Evolutionary conservation across 2,797 vertebrate species (phyloP).

Genomic region (Macrochelys suwanniensis): DNA sequence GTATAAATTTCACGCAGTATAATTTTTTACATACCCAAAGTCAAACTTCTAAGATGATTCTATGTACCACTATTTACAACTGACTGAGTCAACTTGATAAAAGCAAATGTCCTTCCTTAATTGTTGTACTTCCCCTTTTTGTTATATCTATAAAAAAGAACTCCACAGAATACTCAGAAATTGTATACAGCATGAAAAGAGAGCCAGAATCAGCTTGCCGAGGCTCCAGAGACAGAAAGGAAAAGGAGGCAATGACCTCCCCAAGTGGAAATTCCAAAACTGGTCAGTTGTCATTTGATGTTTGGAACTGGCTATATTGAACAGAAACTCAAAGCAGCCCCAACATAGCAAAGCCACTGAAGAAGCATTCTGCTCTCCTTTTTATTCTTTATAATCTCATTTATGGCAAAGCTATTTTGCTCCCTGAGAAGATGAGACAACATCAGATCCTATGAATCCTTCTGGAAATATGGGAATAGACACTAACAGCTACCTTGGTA

Average conservation of each 20-base stretch:
- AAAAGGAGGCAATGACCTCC: neutral
- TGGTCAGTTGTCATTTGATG: neutral
- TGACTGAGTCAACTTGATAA: neutral
- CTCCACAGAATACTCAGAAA: slow-evolving; percentile 13
- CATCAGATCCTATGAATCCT: neutral
- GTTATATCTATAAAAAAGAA: neutral
- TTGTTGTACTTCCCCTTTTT: neutral
- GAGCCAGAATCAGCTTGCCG: neutral
- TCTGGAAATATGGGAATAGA: neutral
- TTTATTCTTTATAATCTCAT: neutral
- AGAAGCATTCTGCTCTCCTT: neutral
- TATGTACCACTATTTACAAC: neutral
- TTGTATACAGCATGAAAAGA: slow-evolving; percentile 19
- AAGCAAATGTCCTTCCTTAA: neutral
- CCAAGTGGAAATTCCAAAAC: neutral
- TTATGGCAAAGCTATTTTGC: neutral
- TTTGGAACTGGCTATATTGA: neutral
- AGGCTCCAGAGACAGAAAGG: slow-evolving; percentile 39
- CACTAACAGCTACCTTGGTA: slow-evolving; percentile 7
- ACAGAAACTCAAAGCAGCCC: slow-evolving; percentile 26
- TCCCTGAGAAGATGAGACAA: slow-evolving; percentile 4
- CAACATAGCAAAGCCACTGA: slow-evolving; percentile 12
- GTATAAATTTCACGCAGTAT: neutral
- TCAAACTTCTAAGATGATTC: neutral
- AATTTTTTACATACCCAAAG: slow-evolving; percentile 35